Percentiles rank a stretch among this genome's conserved stretches.
These are phyloP conservation scores for Hydropsyche betteni DNA, from an alignment of 2,888 invertebrate genomes.

Conservation along the genomic window DNA sequence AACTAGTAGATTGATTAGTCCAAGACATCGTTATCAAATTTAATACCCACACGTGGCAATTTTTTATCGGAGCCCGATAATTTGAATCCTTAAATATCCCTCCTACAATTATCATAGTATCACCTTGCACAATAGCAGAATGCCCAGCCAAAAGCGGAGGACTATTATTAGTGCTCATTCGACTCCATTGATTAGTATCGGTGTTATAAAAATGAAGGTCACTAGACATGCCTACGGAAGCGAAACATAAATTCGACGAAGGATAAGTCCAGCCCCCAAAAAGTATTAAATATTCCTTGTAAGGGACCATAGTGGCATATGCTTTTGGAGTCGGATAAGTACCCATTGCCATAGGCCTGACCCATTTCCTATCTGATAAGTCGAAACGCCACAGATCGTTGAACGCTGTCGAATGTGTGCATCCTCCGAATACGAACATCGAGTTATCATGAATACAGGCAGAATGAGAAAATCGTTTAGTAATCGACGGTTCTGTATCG, in stretches of 20 bases:
- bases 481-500: conserved; percentile 77
- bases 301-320: conserved; percentile 90
- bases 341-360: conserved; percentile 81
- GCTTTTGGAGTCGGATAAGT: conserved; percentile 96
- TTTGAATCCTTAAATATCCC: conserved; percentile 66
- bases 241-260: conserved; percentile 83
- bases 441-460: conserved; percentile 84
- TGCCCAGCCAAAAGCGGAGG: conserved; percentile 91
- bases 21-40: conserved; percentile 80
- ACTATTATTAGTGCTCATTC: conserved; percentile 68
- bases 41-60: conserved; percentile 89
- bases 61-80: conserved; percentile 59
- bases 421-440: conserved; percentile 97
- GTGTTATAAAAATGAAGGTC: conserved; percentile 91
- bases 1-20: conserved; percentile 77
- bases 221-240: conserved; percentile 88
- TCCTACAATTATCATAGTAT: conserved; percentile 86
- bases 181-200: conserved; percentile 80
- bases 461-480: conserved; percentile 92
- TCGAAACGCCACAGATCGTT: conserved; percentile 97
- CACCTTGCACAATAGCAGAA: conserved; percentile 85
- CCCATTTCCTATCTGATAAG: conserved; percentile 85
- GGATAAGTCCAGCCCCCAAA: conserved; percentile 98
- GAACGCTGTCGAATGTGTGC: conserved; percentile 93
- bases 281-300: conserved; percentile 82